Evolutionary conservation across 1,140 invertebrate genomes (phyloP), one percentile per base, ranked within the genome.

Genomic region (Alviniconcha marisindica): DNA sequence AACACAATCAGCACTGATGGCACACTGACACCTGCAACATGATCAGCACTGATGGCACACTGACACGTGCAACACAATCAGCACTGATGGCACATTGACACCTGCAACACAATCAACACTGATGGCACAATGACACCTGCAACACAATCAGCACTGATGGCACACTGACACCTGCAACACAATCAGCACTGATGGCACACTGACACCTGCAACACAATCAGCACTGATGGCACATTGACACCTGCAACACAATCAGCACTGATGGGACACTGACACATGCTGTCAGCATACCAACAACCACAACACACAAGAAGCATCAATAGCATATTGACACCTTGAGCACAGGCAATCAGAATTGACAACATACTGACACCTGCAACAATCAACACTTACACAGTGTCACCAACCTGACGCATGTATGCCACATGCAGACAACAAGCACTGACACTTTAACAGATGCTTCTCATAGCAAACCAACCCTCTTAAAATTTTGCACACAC

Each of bases 61-160:
- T n/a, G n/a, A n/a, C n/a, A n/a, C 93, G 83, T 94, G 92, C 63
- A 94, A 84, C 21, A 94, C 90, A 28, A 94, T 84, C 31, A 92
- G 82, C 15, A 94, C 90, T 18, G 93, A 89, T 10, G 93, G 93
- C 12, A 93, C 86, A 78, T 86, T 78, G 10, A 90, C 84, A 86
- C 66, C 90, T 90, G 76, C 7, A 84, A 83, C 7, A 69, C 12
- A 18, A n/a, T n/a, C n/a, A n/a, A n/a, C n/a, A n/a, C n/a, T n/a
- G n/a, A n/a, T n/a, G n/a, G n/a, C n/a, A n/a, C n/a, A n/a, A n/a
- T n/a, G n/a, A n/a, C n/a, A n/a, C 93, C 84, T 94, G 92, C 63
- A 94, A 84, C 21, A 94, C 90, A 28, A 94, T 84, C 31, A 92
- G 82, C 15, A 94, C 90, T 18, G 93, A 89, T 10, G 93, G 93